Evolutionary conservation across 2,888 invertebrate species (phyloP), one percentile per base, ranked within the genome.

Genomic region (Plebejus melissa): DNA sequence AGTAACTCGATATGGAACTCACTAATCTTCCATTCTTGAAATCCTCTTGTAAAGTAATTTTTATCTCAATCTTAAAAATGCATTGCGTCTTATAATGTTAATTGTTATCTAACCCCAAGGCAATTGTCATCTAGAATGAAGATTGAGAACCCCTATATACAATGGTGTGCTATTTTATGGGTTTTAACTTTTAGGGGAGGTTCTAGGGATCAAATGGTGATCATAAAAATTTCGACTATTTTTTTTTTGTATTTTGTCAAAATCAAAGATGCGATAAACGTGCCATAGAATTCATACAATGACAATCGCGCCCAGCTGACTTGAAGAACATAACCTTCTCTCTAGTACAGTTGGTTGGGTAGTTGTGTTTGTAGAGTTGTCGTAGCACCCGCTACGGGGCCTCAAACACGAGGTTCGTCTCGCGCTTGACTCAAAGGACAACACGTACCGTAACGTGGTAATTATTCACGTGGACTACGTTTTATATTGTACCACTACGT

Each of bases 401-500:
- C 65, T 13, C 32, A 65, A 22, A 13, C 65, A 4, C 32, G 65
- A 32, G 4, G 60, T 11, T 22, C 60, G 4, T 11, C 65, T 32
- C 65, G 65, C 13, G 9, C 65, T 65, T 65, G 32, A 16, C 65
- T 32, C 1, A 36, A 16, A 32, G 13, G 32, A 36, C 65, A 32
- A 5, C 65, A 65, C 65, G 65, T 65, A 65, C 65, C 13, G 32
- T 32, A 13, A 65, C 65, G 65, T 36, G 65, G 32, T 65, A 65
- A 65, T 65, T 65, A 65, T 65, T 65, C 32, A 65, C 65, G 65
- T 65, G 16, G 32, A 65, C 65, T 65, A 32, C 65, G 65, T 65
- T 65, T 65, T 65, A 65, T 65, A 65, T 36, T 65, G 60, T 60
- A 60, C 65, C 32, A 65, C 65, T 65, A 65, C 65, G 65, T 65